Evolutionary conservation across 2,113 vertebrate species (phyloP), one percentile per base, ranked within the genome.

Genomic region (Austrofundulus limnaeus): DNA sequence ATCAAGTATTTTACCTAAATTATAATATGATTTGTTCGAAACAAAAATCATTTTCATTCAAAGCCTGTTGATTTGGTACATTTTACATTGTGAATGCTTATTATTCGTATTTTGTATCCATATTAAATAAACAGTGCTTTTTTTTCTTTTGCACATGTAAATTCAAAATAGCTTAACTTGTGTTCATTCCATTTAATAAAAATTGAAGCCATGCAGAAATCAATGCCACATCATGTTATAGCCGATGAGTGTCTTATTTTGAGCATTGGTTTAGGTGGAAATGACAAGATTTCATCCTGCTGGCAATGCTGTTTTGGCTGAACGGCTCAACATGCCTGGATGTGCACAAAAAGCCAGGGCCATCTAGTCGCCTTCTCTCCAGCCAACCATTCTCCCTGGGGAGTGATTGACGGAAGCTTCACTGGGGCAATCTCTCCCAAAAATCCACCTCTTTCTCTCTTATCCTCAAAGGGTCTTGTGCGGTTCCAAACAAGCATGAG

Each of bases 321-420:
- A 80, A 47, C 70, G 73, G 62, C 52, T 64, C 48, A 60, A 7
- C 24, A 31, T 64, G 64, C 59, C 75, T 85, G 66, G 25, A 41
- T 80, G 56, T 65, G 47, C 57, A 66, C 68, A 28, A 51, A 77
- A 69, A 81, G 61, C 67, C 66, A 24, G 67, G 54, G 53, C 51
- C 57, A 57, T 72, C 61, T 16, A 15, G 37, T 48, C 45, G 38
- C 61, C 24, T 46, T 53, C 58, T 63, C 28, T 66, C 48, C 48
- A 19, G 58, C 76, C 74, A 81, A 52, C 50, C 57, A 43, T 75
- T 72, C 78, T 84, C 73, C 63, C 66, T 24, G 9, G 55, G 51
- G 75, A 78, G 61, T 78, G 79, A 90, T 66, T 81, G 84, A 82
- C 46, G 53, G 56, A 52, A 76, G 74, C 74, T 82, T 89, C 82